Evolutionary conservation across 1,140 invertebrate species (phyloP).

Genomic region (Macrobrachium rosenbergii): DNA sequence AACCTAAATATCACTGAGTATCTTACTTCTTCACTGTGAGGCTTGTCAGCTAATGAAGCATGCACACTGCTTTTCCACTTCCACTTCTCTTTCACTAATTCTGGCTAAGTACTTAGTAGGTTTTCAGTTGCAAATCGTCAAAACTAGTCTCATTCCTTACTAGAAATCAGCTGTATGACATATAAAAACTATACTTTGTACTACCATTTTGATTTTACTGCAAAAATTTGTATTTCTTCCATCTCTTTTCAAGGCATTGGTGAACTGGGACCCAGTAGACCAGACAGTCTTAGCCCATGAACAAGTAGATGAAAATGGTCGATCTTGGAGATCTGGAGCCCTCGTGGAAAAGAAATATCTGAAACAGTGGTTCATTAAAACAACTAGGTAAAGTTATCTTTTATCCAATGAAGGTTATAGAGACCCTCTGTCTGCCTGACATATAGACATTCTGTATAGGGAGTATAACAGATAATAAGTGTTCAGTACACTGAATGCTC

Average conservation of each 20-base stretch:
- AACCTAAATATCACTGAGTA: no score
- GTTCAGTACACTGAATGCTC: no score
- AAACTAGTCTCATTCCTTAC: no score
- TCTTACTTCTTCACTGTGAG: no score
- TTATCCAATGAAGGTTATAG: background rate
- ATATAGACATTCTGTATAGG: background rate
- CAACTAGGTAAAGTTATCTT: slow-evolving; percentile 74
- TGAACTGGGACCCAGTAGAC: slow-evolving; percentile 99
- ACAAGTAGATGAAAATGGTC: slow-evolving; percentile 93
- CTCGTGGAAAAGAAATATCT: slow-evolving; percentile 91
- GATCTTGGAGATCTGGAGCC: slow-evolving; percentile 97
- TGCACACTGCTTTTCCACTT: no score
- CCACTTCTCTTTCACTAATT: no score
- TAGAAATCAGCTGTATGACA: background rate
- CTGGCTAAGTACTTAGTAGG: background rate
- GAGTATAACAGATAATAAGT: no score
- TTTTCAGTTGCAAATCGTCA: no score
- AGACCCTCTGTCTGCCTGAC: background rate
- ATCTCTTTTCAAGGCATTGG: slow-evolving; percentile 77
- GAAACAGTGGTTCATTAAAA: slow-evolving; percentile 96
- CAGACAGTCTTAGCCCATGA: slow-evolving; percentile 97
- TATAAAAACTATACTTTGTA: background rate
- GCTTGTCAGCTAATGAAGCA: no score
- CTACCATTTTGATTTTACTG: background rate
- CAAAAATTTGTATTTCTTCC: background rate